Conservation (phyloP, 2,888 invertebrate genomes). For the Eurois occulta region DNA sequence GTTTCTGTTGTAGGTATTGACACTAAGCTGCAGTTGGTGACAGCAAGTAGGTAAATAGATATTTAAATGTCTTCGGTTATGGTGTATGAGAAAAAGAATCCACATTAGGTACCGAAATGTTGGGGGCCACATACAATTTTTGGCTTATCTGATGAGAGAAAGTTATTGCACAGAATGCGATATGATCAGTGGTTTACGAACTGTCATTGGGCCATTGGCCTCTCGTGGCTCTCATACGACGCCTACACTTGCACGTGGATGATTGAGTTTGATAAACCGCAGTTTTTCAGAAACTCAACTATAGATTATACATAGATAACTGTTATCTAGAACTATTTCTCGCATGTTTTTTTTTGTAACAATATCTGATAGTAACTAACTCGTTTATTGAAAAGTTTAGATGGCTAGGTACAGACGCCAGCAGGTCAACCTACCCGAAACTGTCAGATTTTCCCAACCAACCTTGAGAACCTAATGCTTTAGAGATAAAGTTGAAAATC, state of each 20-base stretch:
- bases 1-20: background rate
- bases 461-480: no score
- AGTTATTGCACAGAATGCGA: constrained; percentile 16
- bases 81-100: background rate
- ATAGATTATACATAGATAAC: background rate
- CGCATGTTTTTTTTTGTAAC: background rate
- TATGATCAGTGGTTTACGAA: constrained; percentile 2
- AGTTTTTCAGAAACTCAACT: constrained; percentile 8
- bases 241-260: background rate
- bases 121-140: background rate
- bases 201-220: constrained; percentile 1
- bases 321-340: constrained; percentile 13
- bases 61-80: constrained; percentile 9
- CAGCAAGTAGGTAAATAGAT: background rate
- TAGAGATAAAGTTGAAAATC: no score
- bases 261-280: constrained; percentile 1
- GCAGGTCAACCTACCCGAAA: no score
- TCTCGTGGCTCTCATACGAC: background rate
- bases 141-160: background rate
- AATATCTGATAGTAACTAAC: background rate
- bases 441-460: no score
- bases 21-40: background rate
- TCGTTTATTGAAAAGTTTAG: background rate
- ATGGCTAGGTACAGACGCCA: background rate
- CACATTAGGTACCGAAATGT: background rate